These are phyloP conservation scores for Benthochromis sp. DNA, from an alignment of 2,113 vertebrate genomes.

Conservation along the genomic window DNA sequence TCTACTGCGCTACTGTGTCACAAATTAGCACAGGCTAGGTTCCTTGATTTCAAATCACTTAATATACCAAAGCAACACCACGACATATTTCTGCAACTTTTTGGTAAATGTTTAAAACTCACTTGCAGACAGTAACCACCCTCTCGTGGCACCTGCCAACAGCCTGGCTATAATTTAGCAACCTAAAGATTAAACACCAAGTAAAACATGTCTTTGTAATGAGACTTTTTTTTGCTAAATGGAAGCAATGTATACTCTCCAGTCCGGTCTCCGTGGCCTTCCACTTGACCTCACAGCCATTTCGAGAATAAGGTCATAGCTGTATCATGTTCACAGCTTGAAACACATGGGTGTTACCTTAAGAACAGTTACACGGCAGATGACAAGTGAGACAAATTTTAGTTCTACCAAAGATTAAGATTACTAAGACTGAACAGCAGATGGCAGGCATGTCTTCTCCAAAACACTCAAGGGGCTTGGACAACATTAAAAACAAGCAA, in stretches of 20 bases:
- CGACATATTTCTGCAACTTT: not conserved
- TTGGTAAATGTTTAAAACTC: not conserved
- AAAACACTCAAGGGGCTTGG: not conserved
- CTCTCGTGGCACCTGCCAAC: not conserved
- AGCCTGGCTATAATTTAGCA: not conserved
- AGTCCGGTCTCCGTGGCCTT: not conserved
- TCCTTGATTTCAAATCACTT: not conserved
- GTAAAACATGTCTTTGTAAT: not conserved
- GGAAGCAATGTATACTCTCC: not conserved
- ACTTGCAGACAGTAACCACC: not conserved
- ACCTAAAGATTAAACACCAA: not conserved
- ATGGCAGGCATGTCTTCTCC: not conserved
- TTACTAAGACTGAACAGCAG: constrained; percentile 8
- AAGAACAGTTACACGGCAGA: not conserved
- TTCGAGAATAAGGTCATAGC: constrained; percentile 6
- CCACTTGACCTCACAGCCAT: constrained; percentile 7
- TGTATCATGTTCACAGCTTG: constrained; percentile 30
- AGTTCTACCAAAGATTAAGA: not conserved
- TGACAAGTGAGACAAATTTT: constrained; percentile 4
- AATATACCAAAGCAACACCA: not conserved
- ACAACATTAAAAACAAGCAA: not conserved
- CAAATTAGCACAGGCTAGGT: not conserved
- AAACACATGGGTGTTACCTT: constrained; percentile 8
- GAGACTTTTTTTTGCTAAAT: not conserved
- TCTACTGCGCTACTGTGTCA: not conserved